Percentiles rank a stretch among this genome's conserved stretches.
Conservation (phyloP, 2,888 invertebrate genomes). For the Cryptocheilus praepositus region DNA sequence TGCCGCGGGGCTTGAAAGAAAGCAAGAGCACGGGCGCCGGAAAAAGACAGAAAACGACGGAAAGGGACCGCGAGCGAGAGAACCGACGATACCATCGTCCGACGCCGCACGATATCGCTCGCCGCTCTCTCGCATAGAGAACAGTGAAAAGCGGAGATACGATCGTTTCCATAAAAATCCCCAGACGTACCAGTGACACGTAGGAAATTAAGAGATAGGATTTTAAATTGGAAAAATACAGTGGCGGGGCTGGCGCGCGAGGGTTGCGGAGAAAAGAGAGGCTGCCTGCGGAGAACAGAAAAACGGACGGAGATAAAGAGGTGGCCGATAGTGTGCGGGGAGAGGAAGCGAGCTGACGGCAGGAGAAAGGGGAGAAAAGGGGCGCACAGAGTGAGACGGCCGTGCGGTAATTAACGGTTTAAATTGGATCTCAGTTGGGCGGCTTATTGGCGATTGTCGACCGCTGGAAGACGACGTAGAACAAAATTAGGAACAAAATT, state of each 20-base stretch:
- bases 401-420: constrained; percentile 66
- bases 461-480: constrained; percentile 57
- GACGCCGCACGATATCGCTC: constrained; percentile 55
- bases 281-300: constrained; percentile 20
- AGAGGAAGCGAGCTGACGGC: background rate
- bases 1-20: constrained; percentile 4
- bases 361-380: background rate
- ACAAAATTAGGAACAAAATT: constrained; percentile 65
- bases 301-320: background rate
- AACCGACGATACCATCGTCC: constrained; percentile 55
- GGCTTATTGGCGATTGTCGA: constrained; percentile 61
- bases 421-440: constrained; percentile 64
- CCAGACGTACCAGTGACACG: constrained; percentile 69
- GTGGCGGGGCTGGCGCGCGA: constrained; percentile 33
- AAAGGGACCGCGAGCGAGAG: background rate
- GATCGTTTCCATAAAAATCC: constrained; percentile 67
- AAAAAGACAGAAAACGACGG: constrained; percentile 17
- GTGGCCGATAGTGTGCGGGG: constrained; percentile 1
- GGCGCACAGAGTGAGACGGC: constrained; percentile 14
- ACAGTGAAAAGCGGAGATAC: constrained; percentile 60
- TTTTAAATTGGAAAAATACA: constrained; percentile 72
- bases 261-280: constrained; percentile 14
- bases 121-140: constrained; percentile 57
- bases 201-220: constrained; percentile 72
- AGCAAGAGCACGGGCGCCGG: background rate